Evolutionary conservation across 1,140 invertebrate species (phyloP).

Genomic region (Ladona fulva): DNA sequence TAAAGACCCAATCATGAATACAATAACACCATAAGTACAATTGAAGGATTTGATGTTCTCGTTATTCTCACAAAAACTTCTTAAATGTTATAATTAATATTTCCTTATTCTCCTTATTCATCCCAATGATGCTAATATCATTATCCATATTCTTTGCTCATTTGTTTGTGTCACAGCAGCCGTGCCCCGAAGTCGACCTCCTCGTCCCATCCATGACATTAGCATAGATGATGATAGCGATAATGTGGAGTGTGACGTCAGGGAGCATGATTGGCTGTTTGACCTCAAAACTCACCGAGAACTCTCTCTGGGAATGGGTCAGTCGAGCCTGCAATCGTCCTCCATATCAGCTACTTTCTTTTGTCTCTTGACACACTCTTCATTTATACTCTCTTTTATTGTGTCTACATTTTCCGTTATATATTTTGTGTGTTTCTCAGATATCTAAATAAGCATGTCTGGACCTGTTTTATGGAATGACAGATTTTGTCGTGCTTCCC

Average conservation of each 20-base stretch:
- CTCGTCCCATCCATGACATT: conserved; percentile 37
- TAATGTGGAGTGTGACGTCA: conserved; percentile 42
- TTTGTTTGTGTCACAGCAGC: conserved; percentile 27
- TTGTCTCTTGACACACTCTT: background rate
- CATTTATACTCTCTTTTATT: background rate
- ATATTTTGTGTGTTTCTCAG: background rate
- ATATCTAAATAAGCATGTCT: background rate
- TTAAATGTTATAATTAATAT: conserved; percentile 11
- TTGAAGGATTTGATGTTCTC: background rate
- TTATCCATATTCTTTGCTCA: background rate
- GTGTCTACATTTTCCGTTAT: background rate
- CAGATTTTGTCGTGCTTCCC: too few species aligned
- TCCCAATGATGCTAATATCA: conserved; percentile 12
- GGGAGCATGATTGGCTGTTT: conserved; percentile 46
- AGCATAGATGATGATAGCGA: conserved; percentile 38
- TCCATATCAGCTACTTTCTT: background rate
- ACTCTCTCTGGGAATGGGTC: background rate
- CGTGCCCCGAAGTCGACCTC: conserved; percentile 32
- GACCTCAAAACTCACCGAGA: conserved; percentile 30
- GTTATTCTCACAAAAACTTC: background rate
- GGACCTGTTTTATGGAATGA: background rate
- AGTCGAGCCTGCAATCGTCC: background rate
- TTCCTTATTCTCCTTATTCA: background rate
- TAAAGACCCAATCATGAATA: too few species aligned
- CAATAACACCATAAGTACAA: too few species aligned